These are phyloP conservation scores for Sapayoa aenigma DNA, from an alignment of 2,113 vertebrate species.

Conservation along the genomic window DNA sequence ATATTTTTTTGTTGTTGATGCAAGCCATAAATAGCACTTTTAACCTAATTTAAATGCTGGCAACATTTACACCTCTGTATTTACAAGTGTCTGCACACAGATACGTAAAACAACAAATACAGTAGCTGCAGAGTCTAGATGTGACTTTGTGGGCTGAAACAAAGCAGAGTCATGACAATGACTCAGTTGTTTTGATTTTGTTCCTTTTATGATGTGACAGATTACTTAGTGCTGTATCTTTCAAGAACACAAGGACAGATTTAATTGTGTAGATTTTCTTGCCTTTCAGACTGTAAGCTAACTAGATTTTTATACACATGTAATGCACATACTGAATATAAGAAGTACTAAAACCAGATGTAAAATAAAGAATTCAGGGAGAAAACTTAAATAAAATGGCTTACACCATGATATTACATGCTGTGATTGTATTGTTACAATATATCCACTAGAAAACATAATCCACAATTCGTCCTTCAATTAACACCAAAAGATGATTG, in stretches of 20 bases:
- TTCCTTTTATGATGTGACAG: background rate
- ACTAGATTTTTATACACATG: background rate
- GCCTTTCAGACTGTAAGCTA: background rate
- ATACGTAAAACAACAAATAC: slow-evolving; percentile 39
- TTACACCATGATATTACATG: background rate
- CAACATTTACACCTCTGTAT: slow-evolving; percentile 41
- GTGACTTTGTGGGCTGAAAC: background rate
- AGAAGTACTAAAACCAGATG: background rate
- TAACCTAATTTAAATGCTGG: slow-evolving; percentile 63
- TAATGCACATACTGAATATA: background rate
- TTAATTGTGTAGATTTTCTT: background rate
- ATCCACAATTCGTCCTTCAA: slow-evolving; percentile 19
- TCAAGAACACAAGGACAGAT: background rate
- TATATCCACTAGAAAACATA: slow-evolving; percentile 11
- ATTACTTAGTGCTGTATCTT: background rate
- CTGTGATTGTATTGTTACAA: background rate
- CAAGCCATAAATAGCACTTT: slow-evolving; percentile 50
- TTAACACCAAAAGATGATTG: slow-evolving; percentile 27
- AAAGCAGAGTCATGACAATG: background rate
- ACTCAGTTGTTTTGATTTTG: slow-evolving; percentile 37
- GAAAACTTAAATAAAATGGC: background rate
- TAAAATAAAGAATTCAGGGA: background rate
- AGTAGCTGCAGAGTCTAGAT: background rate
- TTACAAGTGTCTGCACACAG: slow-evolving; percentile 34
- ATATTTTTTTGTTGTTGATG: slow-evolving; percentile 40